Evolutionary conservation across 2,888 invertebrate genomes (phyloP), one percentile per base, ranked within the genome.

Genomic region (Ectobius pallidus): DNA sequence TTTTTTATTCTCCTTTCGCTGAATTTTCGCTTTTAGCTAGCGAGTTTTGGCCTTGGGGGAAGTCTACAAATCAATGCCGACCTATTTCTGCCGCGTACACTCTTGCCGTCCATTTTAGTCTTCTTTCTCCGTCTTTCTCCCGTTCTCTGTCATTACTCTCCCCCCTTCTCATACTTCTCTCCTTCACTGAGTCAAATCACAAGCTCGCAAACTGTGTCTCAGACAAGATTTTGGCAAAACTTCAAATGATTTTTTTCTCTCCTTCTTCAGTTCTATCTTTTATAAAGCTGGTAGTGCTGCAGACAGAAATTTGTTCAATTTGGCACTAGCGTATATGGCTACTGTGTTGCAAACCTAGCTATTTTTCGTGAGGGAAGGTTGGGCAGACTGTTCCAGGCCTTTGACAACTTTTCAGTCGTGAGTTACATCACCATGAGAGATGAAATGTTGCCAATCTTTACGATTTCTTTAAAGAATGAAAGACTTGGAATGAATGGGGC

Each of bases 181-280:
- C 34, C 27, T 27, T 55, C 55, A 11, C 55, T 9, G 55, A 55
- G 55, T 55, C 55, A 27, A 55, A 55, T 55, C 55, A 3, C 55
- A 3, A 30, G 58, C 58, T 30, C 3, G 32, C 58, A 58, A n/a
- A 58, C 58, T 58, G n/a, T 22, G 58, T 25, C 58, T n/a, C 27
- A 30, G n/a, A 30, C 27, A 4, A 34, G 44, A 65, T 44, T 44
- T 46, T 65, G 65, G 65, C 65, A 65, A 44, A 44, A 46, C 46
- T 65, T 65, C 65, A 65, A 65, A 65, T 7, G 62, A 62, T 62
- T 62, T 62, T 62, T 62, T 62, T 18, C n/a, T 7, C n/a, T 46
- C 46, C 46, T 46, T 58, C 58, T 58, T 55, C 58, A n/a, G 3
- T 58, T 11, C 27, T 58, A 25, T 30, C 58, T 16, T n/a, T 25